These are phyloP conservation scores for Tipula helvola DNA, from an alignment of 2,888 invertebrate species.

Conservation along the genomic window DNA sequence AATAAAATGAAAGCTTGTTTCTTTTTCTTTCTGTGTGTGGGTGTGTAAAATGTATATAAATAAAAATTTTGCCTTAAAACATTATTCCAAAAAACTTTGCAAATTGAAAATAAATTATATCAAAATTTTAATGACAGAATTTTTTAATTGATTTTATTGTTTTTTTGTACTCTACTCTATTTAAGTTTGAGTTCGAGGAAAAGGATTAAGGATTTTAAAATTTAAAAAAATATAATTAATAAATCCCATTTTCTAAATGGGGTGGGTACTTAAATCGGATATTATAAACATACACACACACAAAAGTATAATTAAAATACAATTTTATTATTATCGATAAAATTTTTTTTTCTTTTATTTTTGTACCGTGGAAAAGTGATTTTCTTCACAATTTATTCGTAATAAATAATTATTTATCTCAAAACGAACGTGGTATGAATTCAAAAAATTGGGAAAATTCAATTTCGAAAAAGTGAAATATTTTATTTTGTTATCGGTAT, in stretches of 20 bases:
- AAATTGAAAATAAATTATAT: background rate
- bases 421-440: background rate
- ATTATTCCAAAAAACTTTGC: background rate
- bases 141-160: background rate
- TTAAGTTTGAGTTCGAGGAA: background rate
- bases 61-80: background rate
- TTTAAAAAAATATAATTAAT: background rate
- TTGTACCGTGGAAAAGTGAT: background rate
- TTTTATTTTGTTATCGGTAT: background rate
- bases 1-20: background rate
- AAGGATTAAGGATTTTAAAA: background rate
- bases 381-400: background rate
- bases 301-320: background rate
- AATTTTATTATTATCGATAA: background rate
- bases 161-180: background rate
- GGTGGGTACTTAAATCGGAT: background rate
- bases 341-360: background rate
- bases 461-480: background rate
- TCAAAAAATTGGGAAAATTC: background rate
- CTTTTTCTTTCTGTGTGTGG: background rate
- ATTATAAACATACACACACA: background rate
- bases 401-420: background rate
- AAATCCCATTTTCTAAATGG: background rate
- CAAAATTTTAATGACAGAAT: background rate
- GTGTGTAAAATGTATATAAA: background rate